phyloP scores from a whole-genome alignment of 2,888 invertebrate genomes.

The Diogma glabrata region DNA sequence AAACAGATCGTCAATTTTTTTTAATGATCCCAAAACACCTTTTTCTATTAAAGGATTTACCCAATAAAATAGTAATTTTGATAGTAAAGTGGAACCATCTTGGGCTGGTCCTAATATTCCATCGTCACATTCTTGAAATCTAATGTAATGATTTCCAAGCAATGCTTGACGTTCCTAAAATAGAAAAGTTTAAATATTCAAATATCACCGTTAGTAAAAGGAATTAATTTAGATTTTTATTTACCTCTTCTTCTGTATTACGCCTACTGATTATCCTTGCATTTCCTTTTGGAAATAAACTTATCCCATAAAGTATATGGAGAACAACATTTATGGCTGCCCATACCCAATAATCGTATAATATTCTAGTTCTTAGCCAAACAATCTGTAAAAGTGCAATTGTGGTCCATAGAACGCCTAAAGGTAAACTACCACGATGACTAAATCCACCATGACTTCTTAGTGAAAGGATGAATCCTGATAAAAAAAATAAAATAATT shows the following conservation, averaged over 20 bases:
- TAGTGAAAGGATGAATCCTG: slow-evolving; percentile 45
- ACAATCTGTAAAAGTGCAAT: slow-evolving; percentile 55
- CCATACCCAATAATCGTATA: slow-evolving; percentile 44
- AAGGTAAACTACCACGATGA: slow-evolving; percentile 59
- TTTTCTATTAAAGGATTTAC: slow-evolving; percentile 73
- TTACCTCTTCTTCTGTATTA: slow-evolving; percentile 26
- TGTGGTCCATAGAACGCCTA: slow-evolving; percentile 57
- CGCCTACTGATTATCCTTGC: slow-evolving; percentile 39
- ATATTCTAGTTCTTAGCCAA: slow-evolving; percentile 52
- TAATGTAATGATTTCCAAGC: slow-evolving; percentile 44
- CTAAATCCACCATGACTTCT: slow-evolving; percentile 51
- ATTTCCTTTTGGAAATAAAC: slow-evolving; percentile 50
- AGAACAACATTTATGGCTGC: slow-evolving; percentile 48
- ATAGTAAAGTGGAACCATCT: slow-evolving; percentile 57
- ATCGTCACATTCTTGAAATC: slow-evolving; percentile 57
- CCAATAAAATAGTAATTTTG: slow-evolving; percentile 77
- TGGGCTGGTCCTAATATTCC: slow-evolving; percentile 69
- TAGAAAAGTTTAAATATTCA: neutral
- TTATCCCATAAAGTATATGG: slow-evolving; percentile 56
- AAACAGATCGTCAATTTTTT: slow-evolving; percentile 67
- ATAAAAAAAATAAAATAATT: slow-evolving; percentile 8
- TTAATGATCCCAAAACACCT: slow-evolving; percentile 60
- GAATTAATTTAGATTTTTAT: slow-evolving; percentile 18
- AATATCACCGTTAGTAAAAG: too few relatives aligned
- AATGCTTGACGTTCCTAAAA: slow-evolving; percentile 50